Base-by-base conservation (phyloP, 30 jellyfish, hydroid and myxozoan genomes). In the Chrysaora quinquecirrha region DNA sequence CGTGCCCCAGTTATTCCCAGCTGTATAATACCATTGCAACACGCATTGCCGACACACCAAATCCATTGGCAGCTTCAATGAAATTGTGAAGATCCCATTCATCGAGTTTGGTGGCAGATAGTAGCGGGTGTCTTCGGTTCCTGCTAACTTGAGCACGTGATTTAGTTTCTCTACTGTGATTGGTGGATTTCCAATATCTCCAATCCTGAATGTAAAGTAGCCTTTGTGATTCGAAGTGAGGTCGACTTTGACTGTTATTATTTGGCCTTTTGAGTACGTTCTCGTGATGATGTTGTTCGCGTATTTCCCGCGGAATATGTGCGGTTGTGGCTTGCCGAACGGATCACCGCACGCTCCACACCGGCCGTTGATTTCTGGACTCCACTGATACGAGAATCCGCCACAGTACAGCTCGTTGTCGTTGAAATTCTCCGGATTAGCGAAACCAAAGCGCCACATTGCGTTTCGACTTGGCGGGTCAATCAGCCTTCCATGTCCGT, bases 291-390 rank as follows among this genome's bases (percentile, higher is more conserved):
- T 73, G 14, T 90, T 90, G 38, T 78, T 91, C 67, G 96, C 91
- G 56, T 84, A 91, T 58, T 75, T 83, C 31, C 98, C 96, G 35
- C 84, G 84, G 34, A 56, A 56, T 63, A 50, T 72, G 65, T 91
- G 95, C 3, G 92, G 86, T 38, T 85, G 98, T 43, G 68, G 61
- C 48, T 65, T 81, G 50, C 81, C 78, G 3, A 58, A 87, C 14
- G 98, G 80, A 58, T 91, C 98, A 1, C 98, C 98, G 38, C 98
- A 91, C n/a, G 85, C 95, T 6, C 98, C 98, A 58, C 98, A 91
- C 34, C 81, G 73, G 34, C 98, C 98, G 7, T 75, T 62, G 62
- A 85, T 91, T 27, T 64, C 61, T n/a, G n/a, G n/a, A 29, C 48
- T 50, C 89, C 93, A 80, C 38, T 88, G 93, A 16, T 68, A 66